Percentiles rank a stretch among this genome's conserved stretches.
phyloP scores from a whole-genome alignment of 2,797 vertebrate genomes.

The Pelobates cultripes region DNA sequence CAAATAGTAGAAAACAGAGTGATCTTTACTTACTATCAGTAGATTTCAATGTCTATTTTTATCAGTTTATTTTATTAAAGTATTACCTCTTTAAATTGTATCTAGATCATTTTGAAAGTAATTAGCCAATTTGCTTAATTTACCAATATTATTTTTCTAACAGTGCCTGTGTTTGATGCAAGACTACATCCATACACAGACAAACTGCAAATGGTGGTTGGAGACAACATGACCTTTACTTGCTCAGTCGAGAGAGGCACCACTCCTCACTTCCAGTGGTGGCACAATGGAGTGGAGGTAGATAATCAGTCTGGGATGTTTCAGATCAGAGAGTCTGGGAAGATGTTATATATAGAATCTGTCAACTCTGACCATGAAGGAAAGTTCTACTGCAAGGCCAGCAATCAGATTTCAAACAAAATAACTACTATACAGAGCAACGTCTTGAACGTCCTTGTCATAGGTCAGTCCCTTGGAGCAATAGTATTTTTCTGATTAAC shows the following conservation, averaged over 20 bases:
- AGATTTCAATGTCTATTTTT: too few relatives aligned
- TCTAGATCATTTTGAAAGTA: too few relatives aligned
- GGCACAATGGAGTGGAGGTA: slow-evolving; percentile 13
- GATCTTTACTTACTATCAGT: too few relatives aligned
- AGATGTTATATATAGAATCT: slow-evolving; percentile 18
- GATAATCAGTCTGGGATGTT: not conserved
- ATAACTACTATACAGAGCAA: not conserved
- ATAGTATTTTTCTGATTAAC: too few relatives aligned
- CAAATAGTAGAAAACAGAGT: too few relatives aligned
- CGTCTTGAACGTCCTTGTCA: not conserved
- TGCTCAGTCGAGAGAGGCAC: slow-evolving; percentile 23
- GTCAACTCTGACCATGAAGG: slow-evolving; percentile 9
- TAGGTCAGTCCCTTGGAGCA: too few relatives aligned
- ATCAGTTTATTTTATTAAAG: too few relatives aligned
- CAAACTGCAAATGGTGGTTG: not conserved
- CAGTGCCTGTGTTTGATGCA: slow-evolving; percentile 11
- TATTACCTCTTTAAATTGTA: too few relatives aligned
- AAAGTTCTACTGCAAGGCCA: slow-evolving; percentile 18
- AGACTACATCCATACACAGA: not conserved
- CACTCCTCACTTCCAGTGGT: not conserved
- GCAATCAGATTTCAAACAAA: not conserved
- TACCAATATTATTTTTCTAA: not conserved
- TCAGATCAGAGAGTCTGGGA: slow-evolving; percentile 12
- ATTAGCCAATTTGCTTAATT: too few relatives aligned
- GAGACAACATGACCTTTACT: slow-evolving; percentile 7